Conservation (phyloP, 1,140 invertebrate genomes). For the Scaptomyza hsui region DNA sequence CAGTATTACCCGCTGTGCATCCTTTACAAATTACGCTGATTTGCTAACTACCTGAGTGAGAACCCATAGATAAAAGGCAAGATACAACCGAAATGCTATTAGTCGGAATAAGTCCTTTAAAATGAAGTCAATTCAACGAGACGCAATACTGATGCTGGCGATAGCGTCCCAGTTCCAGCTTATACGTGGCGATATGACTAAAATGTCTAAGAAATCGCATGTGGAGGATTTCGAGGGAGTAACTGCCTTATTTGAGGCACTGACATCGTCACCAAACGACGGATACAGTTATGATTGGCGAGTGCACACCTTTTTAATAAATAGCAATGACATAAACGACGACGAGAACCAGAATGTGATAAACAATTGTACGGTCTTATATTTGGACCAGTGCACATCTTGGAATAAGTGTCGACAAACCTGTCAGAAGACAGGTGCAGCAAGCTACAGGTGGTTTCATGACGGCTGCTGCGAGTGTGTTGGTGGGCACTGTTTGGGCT, state of each 20-base stretch:
- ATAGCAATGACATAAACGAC: conserved; percentile 84
- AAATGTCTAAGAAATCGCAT: conserved; percentile 89
- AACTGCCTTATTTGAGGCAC: conserved; percentile 91
- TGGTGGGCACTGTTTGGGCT: conserved; percentile 93
- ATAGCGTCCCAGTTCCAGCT: not conserved
- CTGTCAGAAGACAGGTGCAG: conserved; percentile 66
- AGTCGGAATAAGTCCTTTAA: conserved; percentile 30
- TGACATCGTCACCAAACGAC: conserved; percentile 91
- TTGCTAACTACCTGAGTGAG: not conserved
- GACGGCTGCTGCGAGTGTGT: conserved; percentile 97
- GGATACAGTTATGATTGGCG: conserved; percentile 87
- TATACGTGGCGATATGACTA: conserved; percentile 74
- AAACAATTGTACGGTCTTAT: conserved; percentile 95
- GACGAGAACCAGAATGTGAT: not conserved
- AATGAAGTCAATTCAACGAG: conserved; percentile 70
- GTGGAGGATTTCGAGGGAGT: conserved; percentile 93
- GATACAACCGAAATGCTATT: not conserved
- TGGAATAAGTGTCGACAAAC: conserved; percentile 89
- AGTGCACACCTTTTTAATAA: conserved; percentile 89
- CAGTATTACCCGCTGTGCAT: conserved; percentile 2
- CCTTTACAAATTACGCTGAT: not conserved
- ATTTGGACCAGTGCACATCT: conserved; percentile 94
- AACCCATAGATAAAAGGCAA: not conserved
- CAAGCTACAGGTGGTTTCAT: conserved; percentile 92
- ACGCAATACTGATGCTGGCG: conserved; percentile 84